A percentile compares a stretch with the other conserved stretches of the same genome.
Conservation (phyloP, 1,140 invertebrate species). For the Drosophila carrolli region DNA sequence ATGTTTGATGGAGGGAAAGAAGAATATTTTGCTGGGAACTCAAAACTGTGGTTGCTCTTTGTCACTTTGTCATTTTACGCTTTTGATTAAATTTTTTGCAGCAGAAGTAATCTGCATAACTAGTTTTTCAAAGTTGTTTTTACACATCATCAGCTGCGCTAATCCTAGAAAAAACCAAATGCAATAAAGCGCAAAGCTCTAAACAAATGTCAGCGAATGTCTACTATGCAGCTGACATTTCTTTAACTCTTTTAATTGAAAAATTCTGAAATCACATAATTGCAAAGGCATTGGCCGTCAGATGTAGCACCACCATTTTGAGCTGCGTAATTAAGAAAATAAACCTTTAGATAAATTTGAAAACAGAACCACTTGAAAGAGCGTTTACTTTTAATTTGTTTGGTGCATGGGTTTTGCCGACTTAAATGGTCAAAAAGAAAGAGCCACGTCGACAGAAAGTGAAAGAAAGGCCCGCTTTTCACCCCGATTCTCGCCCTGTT, state of each 20-base stretch:
- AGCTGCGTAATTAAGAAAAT: conserved; percentile 66
- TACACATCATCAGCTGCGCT: conserved; percentile 20
- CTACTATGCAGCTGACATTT: background rate
- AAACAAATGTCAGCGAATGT: conserved; percentile 6
- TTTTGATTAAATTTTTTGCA: conserved; percentile 19
- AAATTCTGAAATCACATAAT: conserved; percentile 78
- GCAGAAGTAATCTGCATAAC: background rate
- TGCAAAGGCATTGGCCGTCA: conserved; percentile 39
- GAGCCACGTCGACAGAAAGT: conserved; percentile 63
- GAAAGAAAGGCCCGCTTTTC: conserved; percentile 5
- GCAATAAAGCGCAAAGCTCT: conserved; percentile 15
- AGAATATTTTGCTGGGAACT: background rate
- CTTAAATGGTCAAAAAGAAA: conserved; percentile 62
- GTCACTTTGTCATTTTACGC: conserved; percentile 3
- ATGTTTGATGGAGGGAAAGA: background rate
- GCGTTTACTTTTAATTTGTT: conserved; percentile 46
- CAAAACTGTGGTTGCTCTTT: conserved; percentile 8
- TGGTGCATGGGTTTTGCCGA: background rate
- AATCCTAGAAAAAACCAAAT: conserved; percentile 14
- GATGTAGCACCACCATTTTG: conserved; percentile 2
- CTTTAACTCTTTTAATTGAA: conserved; percentile 63
- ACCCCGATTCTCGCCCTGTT: background rate
- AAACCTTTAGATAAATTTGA: conserved; percentile 11
- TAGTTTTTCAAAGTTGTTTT: conserved; percentile 5
- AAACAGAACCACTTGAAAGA: conserved; percentile 17